Evolutionary conservation across 64 coral and sea anemone species (phyloP), one percentile per base, ranked within the genome.

Genomic region (Cladopsammia gracilis): DNA sequence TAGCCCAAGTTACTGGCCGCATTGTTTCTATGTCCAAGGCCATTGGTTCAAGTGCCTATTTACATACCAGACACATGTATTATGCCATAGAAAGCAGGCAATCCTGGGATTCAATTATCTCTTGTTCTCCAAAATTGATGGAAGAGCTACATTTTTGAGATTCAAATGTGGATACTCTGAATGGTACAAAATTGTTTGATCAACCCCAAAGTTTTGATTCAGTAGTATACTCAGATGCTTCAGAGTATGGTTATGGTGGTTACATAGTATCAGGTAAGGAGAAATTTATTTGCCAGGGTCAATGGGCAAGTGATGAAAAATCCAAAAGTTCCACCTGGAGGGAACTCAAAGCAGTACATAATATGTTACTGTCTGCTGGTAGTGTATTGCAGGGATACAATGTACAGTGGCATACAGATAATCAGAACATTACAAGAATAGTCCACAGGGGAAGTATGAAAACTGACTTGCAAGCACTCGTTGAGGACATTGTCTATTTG

Each of bases 381-480:
- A n/a, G n/a, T n/a, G n/a, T n/a, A n/a, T 50, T 88, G 24, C 48
- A 68, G 47, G 75, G 80, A 18, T 74, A 70, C 44, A 88, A 94
- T 24, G 76, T 94, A 57, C 77, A 88, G 62, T 87, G 83, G 92
- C 87, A 64, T 24, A 77, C 85, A 45, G 84, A 94, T 16, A 88
- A 81, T 15, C 25, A 94, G 71, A 94, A 88, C 68, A 67, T 68
- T 16, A 64, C 24, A 57, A 44, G 62, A 6, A 13, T 92, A 12
- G 47, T 92, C 5, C 16, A 64, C 6, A 76, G 42, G 18, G 91
- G 91, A 19, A 93, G 83, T 47, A 74, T 7, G 23, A 87, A 44
- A 54, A 10, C 67, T 4, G 47, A 45, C 4, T 48, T 92, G 16
- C 67, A 92, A 58, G 25, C 0, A 45, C 20, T 93, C 7, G 72